Conservation (phyloP, 2,113 vertebrate genomes). For the Romanogobio albipinnatus region DNA sequence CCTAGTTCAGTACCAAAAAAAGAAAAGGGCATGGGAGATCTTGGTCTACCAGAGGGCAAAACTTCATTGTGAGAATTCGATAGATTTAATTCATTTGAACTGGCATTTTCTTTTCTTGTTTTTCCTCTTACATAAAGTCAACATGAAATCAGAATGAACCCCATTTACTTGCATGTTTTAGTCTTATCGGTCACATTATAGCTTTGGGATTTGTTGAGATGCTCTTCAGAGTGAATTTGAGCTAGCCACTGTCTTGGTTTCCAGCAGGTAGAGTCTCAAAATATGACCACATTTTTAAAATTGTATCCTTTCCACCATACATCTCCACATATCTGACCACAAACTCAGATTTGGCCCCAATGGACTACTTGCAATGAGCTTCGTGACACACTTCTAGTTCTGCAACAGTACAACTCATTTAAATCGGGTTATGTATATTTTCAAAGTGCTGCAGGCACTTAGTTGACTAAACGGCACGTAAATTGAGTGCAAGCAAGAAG, state of each 20-base stretch:
- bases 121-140: not conserved
- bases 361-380: too few relatives aligned
- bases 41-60: not conserved
- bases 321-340: not conserved
- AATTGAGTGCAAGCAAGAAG: too few relatives aligned
- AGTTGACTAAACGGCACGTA: too few relatives aligned
- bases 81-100: not conserved
- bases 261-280: not conserved
- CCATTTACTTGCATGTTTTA: not conserved
- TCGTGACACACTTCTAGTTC: too few relatives aligned
- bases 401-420: too few relatives aligned
- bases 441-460: too few relatives aligned
- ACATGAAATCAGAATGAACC: constrained; percentile 4
- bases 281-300: not conserved
- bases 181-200: not conserved
- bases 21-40: not conserved
- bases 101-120: not conserved
- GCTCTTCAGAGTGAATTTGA: not conserved
- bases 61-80: too few relatives aligned
- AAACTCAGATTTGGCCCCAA: not conserved
- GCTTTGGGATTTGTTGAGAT: not conserved
- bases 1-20: not conserved
- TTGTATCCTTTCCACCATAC: not conserved
- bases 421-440: too few relatives aligned
- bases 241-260: not conserved